Conservation (phyloP, 2,113 vertebrate species). For the Noctilio leporinus region DNA sequence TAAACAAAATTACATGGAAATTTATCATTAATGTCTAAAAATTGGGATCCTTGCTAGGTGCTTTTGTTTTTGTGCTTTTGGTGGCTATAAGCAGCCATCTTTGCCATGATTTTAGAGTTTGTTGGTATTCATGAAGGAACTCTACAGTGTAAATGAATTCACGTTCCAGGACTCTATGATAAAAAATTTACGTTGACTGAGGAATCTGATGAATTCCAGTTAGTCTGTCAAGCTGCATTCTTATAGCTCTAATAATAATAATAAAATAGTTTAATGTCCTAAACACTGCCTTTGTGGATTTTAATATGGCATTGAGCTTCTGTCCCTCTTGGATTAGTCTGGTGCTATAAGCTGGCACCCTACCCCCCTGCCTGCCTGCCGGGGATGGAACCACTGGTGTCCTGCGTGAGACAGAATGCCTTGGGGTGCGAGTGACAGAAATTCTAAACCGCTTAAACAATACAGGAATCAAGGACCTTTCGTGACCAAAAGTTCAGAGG, state of each 20-base stretch:
- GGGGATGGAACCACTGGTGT: background rate
- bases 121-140: conserved; percentile 54
- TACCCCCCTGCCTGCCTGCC: background rate
- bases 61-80: background rate
- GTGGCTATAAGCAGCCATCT: background rate
- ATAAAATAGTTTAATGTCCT: background rate
- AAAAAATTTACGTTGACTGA: conserved; percentile 54
- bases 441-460: background rate
- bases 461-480: background rate
- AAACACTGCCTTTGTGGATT: background rate
- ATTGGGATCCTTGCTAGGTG: background rate
- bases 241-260: conserved; percentile 16
- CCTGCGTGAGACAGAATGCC: background rate
- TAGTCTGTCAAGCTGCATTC: conserved; percentile 7
- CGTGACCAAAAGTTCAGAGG: background rate
- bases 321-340: background rate
- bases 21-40: conserved; percentile 12
- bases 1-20: conserved; percentile 23
- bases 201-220: conserved; percentile 61
- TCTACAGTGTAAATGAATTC: conserved; percentile 54
- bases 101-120: background rate
- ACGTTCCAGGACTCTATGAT: conserved; percentile 33
- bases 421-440: background rate
- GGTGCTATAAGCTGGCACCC: background rate
- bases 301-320: background rate